phyloP scores from a whole-genome alignment of 1,140 invertebrate genomes.

The Drosophila arawakana region DNA sequence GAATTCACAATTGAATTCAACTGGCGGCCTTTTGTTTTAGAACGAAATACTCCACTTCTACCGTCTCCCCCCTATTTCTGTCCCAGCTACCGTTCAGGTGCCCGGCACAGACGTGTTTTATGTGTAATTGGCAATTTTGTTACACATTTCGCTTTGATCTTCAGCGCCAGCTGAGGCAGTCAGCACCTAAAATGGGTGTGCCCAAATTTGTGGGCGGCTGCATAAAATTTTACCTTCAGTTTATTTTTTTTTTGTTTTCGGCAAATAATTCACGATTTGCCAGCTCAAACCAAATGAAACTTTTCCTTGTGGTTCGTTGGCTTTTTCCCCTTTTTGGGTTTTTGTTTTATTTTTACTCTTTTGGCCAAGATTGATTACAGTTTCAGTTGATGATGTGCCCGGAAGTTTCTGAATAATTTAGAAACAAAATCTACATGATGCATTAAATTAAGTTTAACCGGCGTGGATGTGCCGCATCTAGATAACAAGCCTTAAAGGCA shows the following conservation, averaged over 20 bases:
- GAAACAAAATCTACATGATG: constrained; percentile 20
- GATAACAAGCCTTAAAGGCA: not conserved
- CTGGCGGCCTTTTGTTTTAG: constrained; percentile 67
- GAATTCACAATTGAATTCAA: constrained; percentile 76
- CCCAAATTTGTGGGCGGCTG: constrained; percentile 44
- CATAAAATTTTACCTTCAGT: constrained; percentile 62
- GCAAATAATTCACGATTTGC: constrained; percentile 63
- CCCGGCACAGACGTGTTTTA: constrained; percentile 61
- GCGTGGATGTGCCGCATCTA: not conserved
- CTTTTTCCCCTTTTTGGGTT: constrained; percentile 14
- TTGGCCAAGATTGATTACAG: constrained; percentile 43
- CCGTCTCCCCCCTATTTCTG: too few species aligned
- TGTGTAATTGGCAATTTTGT: constrained; percentile 80
- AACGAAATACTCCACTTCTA: not conserved
- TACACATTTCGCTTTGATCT: constrained; percentile 80
- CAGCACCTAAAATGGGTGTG: constrained; percentile 12
- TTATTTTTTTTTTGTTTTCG: constrained; percentile 31
- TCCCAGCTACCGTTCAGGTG: constrained; percentile 7
- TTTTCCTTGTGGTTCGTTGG: constrained; percentile 42
- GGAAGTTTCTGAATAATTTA: constrained; percentile 46
- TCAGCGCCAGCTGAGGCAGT: constrained; percentile 51
- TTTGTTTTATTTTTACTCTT: constrained; percentile 21
- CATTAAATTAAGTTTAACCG: constrained; percentile 32
- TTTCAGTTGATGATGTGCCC: constrained; percentile 44
- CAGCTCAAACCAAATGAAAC: constrained; percentile 30